These are phyloP conservation scores for Lepidonotus clava DNA, from an alignment of 2,888 invertebrate species.

Conservation along the genomic window DNA sequence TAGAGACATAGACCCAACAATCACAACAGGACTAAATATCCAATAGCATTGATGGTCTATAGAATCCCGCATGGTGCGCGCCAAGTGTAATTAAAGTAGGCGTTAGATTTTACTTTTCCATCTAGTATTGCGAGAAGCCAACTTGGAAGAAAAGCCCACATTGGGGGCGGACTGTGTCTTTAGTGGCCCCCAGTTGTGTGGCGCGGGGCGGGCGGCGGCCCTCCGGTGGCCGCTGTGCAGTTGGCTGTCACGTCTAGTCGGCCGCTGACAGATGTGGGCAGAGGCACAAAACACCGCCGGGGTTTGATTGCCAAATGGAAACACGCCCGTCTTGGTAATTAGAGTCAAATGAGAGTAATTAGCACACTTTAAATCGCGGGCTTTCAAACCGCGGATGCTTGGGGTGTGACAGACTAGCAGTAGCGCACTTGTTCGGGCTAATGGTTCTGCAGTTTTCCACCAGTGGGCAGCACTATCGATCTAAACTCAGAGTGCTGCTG, in stretches of 20 bases:
- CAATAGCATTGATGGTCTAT: too few species aligned
- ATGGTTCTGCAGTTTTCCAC: conserved; percentile 8
- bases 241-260: not conserved
- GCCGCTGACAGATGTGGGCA: conserved; percentile 8
- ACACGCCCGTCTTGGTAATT: conserved; percentile 24
- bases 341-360: conserved; percentile 51
- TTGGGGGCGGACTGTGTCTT: not conserved
- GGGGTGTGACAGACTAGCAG: conserved; percentile 6
- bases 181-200: not conserved
- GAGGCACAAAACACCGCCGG: conserved; percentile 16
- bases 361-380: conserved; percentile 28
- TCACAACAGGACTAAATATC: too few species aligned
- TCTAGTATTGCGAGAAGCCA: not conserved
- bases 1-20: too few species aligned
- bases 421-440: not conserved
- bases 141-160: not conserved
- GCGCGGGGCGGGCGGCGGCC: not conserved
- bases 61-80: too few species aligned
- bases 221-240: not conserved
- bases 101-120: not conserved
- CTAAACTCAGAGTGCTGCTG: not conserved
- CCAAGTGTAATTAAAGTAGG: too few species aligned
- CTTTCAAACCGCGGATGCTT: not conserved
- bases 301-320: conserved; percentile 47
- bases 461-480: conserved; percentile 22